Evolutionary conservation across 2,797 vertebrate species (phyloP).

Genomic region (Remorina albescens): DNA sequence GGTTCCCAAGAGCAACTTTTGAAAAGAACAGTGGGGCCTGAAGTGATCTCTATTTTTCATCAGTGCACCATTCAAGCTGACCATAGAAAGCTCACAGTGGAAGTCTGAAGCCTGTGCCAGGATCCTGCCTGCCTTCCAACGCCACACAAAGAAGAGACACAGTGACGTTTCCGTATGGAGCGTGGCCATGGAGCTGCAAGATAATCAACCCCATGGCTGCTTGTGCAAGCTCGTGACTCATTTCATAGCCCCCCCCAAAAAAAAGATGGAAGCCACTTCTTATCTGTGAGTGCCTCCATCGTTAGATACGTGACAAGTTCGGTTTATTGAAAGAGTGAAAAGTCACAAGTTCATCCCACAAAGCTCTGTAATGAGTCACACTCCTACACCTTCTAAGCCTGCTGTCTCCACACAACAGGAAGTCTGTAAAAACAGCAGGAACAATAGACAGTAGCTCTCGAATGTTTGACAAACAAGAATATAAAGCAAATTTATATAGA

Average conservation of each 20-base stretch:
- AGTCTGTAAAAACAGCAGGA: not conserved
- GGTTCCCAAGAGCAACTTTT: slow-evolving; percentile 50
- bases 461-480: not conserved
- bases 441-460: not conserved
- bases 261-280: slow-evolving; percentile 36
- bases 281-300: slow-evolving; percentile 41
- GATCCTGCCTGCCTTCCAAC: slow-evolving; percentile 57
- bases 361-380: slow-evolving; percentile 1
- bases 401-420: not conserved
- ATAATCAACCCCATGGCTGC: slow-evolving; percentile 69
- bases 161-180: slow-evolving; percentile 69
- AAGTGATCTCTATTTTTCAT: slow-evolving; percentile 79
- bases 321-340: slow-evolving; percentile 16
- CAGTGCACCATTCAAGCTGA: slow-evolving; percentile 73
- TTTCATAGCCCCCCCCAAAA: slow-evolving; percentile 1
- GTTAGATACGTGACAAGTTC: slow-evolving; percentile 36
- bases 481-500: not conserved
- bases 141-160: slow-evolving; percentile 60
- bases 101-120: slow-evolving; percentile 63
- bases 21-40: slow-evolving; percentile 67
- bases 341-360: slow-evolving; percentile 39
- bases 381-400: not conserved
- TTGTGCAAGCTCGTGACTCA: slow-evolving; percentile 48
- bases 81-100: slow-evolving; percentile 71
- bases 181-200: slow-evolving; percentile 55